These are phyloP conservation scores for Lepidotrigona ventralis DNA, from an alignment of 1,140 invertebrate species.

Conservation along the genomic window DNA sequence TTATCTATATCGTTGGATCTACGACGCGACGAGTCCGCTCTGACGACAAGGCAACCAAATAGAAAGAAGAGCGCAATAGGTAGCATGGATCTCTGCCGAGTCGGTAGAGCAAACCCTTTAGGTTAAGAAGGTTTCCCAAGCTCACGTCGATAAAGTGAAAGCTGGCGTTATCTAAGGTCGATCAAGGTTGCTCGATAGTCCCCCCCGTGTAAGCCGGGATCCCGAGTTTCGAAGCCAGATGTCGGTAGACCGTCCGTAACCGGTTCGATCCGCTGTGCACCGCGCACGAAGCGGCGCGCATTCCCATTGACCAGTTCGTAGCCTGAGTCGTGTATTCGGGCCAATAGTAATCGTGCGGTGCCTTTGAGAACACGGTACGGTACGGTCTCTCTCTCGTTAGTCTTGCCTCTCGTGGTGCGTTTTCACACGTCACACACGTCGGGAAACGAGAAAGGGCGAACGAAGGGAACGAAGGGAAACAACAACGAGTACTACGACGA, in stretches of 20 bases:
- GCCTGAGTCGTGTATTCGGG: slow-evolving; percentile 59
- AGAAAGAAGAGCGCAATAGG: not conserved
- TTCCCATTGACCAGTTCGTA: slow-evolving; percentile 73
- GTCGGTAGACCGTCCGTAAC: slow-evolving; percentile 69
- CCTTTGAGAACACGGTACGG: slow-evolving; percentile 69
- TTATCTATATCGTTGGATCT: not conserved
- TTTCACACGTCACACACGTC: slow-evolving; percentile 56
- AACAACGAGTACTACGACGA: not conserved
- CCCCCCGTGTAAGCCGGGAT: not conserved
- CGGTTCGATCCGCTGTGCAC: slow-evolving; percentile 63
- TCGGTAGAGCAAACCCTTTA: not conserved
- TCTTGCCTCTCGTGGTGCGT: slow-evolving; percentile 61
- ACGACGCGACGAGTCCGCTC: not conserved
- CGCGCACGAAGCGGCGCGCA: slow-evolving; percentile 76
- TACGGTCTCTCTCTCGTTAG: slow-evolving; percentile 49
- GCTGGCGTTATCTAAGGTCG: slow-evolving; percentile 11
- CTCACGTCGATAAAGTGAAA: slow-evolving; percentile 23
- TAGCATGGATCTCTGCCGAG: slow-evolving; percentile 19
- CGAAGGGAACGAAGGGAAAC: not conserved
- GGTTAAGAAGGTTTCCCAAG: too few species aligned
- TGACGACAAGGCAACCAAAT: not conserved
- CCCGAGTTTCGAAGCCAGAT: slow-evolving; percentile 61
- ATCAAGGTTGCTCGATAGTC: not conserved
- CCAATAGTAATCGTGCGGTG: slow-evolving; percentile 76
- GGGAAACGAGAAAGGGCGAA: not conserved